Evolutionary conservation across 2,888 invertebrate species (phyloP).

Genomic region (Amphipyra tragopoginis): DNA sequence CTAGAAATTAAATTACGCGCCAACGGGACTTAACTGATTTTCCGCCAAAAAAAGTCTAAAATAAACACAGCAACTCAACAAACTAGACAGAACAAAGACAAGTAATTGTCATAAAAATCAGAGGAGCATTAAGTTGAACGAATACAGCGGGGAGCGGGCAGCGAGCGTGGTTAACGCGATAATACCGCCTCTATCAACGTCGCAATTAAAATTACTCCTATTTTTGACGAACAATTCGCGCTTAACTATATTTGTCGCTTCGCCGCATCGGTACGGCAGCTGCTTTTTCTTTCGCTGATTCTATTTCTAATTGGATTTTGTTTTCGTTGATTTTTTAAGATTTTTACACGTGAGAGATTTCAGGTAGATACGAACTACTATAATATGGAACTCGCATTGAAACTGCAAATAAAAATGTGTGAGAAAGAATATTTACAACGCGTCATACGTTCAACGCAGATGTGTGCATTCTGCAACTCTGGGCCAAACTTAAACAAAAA

Average conservation of each 20-base stretch:
- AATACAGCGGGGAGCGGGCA: constrained; percentile 51
- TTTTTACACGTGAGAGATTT: background rate
- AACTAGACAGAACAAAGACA: constrained; percentile 47
- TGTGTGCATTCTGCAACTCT: too few relatives aligned
- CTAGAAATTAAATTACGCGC: background rate
- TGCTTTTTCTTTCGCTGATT: constrained; percentile 50
- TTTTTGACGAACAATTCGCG: constrained; percentile 75
- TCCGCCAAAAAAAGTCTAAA: constrained; percentile 9
- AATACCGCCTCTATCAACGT: constrained; percentile 69
- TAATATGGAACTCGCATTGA: too few relatives aligned
- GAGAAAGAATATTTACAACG: too few relatives aligned
- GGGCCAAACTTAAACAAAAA: too few relatives aligned
- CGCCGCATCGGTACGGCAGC: constrained; percentile 55
- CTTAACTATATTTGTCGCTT: constrained; percentile 72
- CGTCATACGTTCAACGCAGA: too few relatives aligned
- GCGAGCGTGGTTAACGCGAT: constrained; percentile 72
- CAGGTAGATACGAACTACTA: too few relatives aligned
- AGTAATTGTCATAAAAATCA: constrained; percentile 65
- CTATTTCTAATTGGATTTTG: constrained; percentile 37
- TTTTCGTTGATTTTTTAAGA: constrained; percentile 17
- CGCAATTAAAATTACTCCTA: constrained; percentile 82
- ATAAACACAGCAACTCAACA: constrained; percentile 36
- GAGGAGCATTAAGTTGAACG: constrained; percentile 53
- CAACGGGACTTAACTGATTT: background rate
- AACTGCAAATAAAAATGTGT: too few relatives aligned